phyloP scores from a whole-genome alignment of 2,797 vertebrate genomes.

The Botia almorhae region DNA sequence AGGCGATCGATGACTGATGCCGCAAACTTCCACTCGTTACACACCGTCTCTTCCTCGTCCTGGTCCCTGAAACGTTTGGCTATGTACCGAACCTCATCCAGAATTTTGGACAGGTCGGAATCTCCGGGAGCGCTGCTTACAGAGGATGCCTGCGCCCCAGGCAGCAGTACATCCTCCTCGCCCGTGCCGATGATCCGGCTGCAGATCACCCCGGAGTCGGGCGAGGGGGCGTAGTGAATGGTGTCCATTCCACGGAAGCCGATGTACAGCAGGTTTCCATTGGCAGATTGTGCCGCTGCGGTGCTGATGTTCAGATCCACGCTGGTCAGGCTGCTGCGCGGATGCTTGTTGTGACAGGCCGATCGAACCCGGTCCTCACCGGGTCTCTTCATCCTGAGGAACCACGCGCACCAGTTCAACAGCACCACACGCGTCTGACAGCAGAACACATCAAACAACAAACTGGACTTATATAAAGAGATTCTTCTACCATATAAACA shows the following conservation, averaged over 20 bases:
- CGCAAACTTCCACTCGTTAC: conserved; percentile 82
- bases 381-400: conserved; percentile 78
- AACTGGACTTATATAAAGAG: no score
- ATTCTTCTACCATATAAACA: no score
- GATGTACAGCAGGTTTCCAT: conserved; percentile 69
- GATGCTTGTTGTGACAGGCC: conserved; percentile 67
- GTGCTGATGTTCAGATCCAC: conserved; percentile 46
- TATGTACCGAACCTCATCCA: conserved; percentile 80
- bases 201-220: conserved; percentile 63
- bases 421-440: conserved; percentile 73
- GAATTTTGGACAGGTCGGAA: conserved; percentile 73
- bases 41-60: conserved; percentile 76
- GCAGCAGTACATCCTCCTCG: conserved; percentile 52
- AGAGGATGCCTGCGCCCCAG: conserved; percentile 36
- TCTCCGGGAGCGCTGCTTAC: conserved; percentile 49
- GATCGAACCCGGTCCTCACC: conserved; percentile 64
- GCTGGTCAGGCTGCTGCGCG: conserved; percentile 55
- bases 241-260: conserved; percentile 67
- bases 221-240: conserved; percentile 72
- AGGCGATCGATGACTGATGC: conserved; percentile 80
- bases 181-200: conserved; percentile 32
- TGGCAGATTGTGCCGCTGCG: conserved; percentile 69
- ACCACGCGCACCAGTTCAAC: conserved; percentile 81
- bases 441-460: neutral
- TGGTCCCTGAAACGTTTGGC: conserved; percentile 75